Conservation (phyloP, 1,140 invertebrate genomes). For the Saccostrea cuccullata region DNA sequence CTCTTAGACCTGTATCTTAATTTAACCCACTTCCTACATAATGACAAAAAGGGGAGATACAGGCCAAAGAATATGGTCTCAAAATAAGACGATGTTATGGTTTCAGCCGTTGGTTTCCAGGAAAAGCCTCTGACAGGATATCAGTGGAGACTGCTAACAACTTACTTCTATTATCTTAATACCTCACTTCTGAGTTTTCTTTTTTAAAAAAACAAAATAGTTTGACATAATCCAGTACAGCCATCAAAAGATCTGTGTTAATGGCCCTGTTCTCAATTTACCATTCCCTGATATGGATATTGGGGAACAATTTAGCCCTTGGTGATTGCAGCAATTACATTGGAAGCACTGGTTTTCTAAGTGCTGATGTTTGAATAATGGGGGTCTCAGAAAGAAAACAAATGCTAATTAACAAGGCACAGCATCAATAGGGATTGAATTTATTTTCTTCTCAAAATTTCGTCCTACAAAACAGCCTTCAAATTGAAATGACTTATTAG, state of each 20-base stretch:
- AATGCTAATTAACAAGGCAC: slow-evolving; percentile 20
- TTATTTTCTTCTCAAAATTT: not conserved
- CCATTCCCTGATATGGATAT: slow-evolving; percentile 20
- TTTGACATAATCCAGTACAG: slow-evolving; percentile 24
- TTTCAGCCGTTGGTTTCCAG: not conserved
- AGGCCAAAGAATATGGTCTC: slow-evolving; percentile 8
- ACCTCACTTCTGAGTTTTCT: slow-evolving; percentile 31
- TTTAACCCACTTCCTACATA: not conserved
- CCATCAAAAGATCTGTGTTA: slow-evolving; percentile 24
- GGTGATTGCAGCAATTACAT: not conserved
- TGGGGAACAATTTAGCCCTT: slow-evolving; percentile 18
- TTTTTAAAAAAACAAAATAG: not conserved
- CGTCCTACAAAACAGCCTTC: not conserved
- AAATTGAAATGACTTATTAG: not conserved
- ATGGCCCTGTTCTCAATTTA: slow-evolving; percentile 7
- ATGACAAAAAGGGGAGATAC: not conserved
- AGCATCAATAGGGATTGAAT: slow-evolving; percentile 1
- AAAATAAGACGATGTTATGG: slow-evolving; percentile 7
- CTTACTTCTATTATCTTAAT: slow-evolving; percentile 15
- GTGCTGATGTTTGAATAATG: not conserved
- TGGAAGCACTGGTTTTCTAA: not conserved
- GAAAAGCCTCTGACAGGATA: not conserved
- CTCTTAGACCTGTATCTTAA: not conserved
- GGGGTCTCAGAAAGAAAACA: slow-evolving; percentile 19
- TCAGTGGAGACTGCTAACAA: not conserved